Percentiles rank a stretch among this genome's conserved stretches.
Conservation (phyloP, 2,888 invertebrate species). For the Atrina japonica region DNA sequence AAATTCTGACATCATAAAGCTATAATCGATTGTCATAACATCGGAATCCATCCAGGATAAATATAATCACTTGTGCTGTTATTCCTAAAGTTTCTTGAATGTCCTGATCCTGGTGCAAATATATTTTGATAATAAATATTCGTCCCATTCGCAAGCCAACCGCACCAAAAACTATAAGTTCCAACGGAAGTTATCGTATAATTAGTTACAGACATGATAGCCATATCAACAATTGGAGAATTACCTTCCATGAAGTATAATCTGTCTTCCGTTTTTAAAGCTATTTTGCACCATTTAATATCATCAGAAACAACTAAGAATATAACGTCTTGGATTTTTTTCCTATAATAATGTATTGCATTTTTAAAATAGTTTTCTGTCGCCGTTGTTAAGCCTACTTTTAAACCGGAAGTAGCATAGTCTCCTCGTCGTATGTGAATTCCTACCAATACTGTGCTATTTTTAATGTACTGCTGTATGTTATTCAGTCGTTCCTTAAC, state of each 20-base stretch:
- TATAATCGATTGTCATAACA: not conserved
- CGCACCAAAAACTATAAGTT: slow-evolving; percentile 3
- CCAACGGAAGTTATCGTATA: slow-evolving; percentile 11
- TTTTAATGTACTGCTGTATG: not conserved
- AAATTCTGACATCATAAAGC: too few relatives aligned
- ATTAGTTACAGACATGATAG: slow-evolving; percentile 8
- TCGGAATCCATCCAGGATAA: slow-evolving; percentile 20
- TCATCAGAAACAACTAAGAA: slow-evolving; percentile 10
- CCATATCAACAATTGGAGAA: slow-evolving; percentile 6
- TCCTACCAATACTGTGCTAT: not conserved
- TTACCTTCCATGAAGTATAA: not conserved
- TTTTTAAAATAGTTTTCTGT: not conserved
- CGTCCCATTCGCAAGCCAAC: slow-evolving; percentile 7
- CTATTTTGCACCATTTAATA: not conserved
- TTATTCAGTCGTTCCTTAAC: not conserved
- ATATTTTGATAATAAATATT: slow-evolving; percentile 13
- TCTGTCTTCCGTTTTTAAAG: not conserved
- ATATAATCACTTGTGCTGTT: slow-evolving; percentile 5
- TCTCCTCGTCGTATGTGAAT: slow-evolving; percentile 3
- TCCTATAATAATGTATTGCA: not conserved
- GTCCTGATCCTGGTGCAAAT: not conserved
- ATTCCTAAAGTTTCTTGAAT: not conserved
- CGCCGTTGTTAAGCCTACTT: not conserved
- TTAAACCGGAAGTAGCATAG: not conserved
- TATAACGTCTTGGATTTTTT: not conserved